A percentile compares a stretch with the other conserved stretches of the same genome.
These are phyloP conservation scores for Porites lobata DNA, from an alignment of 92 coral and sea anemone species.

Conservation along the genomic window DNA sequence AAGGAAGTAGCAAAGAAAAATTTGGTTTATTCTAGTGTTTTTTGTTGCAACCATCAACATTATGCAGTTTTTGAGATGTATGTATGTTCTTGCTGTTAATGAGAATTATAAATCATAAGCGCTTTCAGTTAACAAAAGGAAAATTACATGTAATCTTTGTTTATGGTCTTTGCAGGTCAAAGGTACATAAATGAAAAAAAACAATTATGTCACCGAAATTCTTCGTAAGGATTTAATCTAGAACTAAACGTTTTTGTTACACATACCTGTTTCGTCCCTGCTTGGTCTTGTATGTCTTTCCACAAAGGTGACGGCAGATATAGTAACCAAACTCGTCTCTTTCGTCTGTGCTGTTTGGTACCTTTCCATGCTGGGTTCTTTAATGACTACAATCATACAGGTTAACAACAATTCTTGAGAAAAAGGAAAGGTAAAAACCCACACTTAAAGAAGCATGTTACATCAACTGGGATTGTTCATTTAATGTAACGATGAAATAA, in stretches of 20 bases:
- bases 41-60: no score
- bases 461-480: neutral
- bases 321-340: conserved; percentile 46
- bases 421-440: neutral
- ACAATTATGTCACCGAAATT: no score
- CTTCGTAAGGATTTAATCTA: neutral
- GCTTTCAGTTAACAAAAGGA: no score
- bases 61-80: no score
- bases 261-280: conserved; percentile 49
- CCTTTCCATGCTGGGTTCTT: conserved; percentile 24
- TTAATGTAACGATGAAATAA: no score
- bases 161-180: no score
- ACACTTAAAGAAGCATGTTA: neutral
- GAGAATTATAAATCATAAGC: no score
- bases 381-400: neutral
- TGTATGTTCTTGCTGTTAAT: no score
- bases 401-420: neutral
- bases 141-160: no score
- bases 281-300: conserved; percentile 50
- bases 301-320: conserved; percentile 32
- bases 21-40: no score
- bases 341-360: conserved; percentile 3
- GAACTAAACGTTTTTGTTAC: neutral
- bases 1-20: no score
- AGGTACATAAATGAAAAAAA: no score